phyloP scores from a whole-genome alignment of 2,888 invertebrate species.

The Netelia fuscicornis region DNA sequence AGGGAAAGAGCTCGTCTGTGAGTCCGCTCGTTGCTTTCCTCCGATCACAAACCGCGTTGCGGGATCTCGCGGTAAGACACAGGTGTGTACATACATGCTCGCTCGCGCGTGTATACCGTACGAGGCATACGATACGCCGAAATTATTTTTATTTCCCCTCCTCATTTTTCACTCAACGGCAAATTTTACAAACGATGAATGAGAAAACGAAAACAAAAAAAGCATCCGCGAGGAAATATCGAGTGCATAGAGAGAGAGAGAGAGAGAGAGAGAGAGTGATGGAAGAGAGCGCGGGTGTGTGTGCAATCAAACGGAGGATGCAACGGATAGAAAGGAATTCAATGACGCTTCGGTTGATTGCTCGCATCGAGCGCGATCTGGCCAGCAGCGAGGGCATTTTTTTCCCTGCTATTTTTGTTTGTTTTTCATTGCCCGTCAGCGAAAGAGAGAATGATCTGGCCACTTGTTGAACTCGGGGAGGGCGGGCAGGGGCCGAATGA shows the following conservation, averaged over 20 bases:
- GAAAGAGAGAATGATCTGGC: conserved; percentile 80
- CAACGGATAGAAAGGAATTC: background rate
- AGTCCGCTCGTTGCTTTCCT: no score
- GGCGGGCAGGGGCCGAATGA: conserved; percentile 61
- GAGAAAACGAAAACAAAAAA: no score
- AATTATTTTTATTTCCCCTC: no score
- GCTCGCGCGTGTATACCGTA: no score
- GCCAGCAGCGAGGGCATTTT: background rate
- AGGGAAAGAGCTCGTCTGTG: no score
- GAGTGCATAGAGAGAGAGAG: background rate
- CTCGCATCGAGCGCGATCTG: conserved; percentile 65
- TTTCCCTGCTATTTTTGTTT: conserved; percentile 10
- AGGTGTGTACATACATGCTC: no score
- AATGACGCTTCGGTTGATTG: conserved; percentile 62
- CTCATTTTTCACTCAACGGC: no score
- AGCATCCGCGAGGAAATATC: no score
- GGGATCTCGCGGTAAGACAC: no score
- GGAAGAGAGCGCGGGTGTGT: background rate
- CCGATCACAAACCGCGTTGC: no score
- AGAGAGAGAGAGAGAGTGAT: background rate
- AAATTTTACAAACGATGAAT: no score
- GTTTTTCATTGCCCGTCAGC: conserved; percentile 48
- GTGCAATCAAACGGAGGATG: background rate
- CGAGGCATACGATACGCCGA: no score
- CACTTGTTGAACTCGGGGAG: conserved; percentile 81